phyloP scores from a whole-genome alignment of 53 echinoderm and acorn worm genomes.

The Echinometra lucunter region DNA sequence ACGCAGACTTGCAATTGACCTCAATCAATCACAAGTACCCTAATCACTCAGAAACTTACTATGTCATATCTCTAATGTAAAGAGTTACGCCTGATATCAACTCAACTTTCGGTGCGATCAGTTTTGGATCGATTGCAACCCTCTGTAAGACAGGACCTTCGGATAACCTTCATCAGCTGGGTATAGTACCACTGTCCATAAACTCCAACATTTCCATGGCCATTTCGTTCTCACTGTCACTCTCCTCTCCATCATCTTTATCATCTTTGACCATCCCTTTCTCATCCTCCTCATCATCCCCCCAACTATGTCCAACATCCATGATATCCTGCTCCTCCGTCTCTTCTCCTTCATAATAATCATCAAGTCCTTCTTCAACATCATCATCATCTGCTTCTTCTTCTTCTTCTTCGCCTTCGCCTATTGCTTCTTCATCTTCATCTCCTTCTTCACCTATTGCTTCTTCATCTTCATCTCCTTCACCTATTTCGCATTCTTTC shows the following conservation, averaged over 20 bases:
- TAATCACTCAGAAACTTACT: neutral
- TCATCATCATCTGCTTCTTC: neutral
- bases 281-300: constrained; percentile 9
- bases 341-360: neutral
- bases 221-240: constrained; percentile 67
- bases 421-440: neutral
- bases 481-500: neutral
- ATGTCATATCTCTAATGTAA: neutral
- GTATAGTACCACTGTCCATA: neutral
- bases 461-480: neutral
- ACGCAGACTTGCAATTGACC: no score
- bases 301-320: neutral
- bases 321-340: neutral
- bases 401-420: neutral
- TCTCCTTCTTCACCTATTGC: neutral
- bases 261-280: constrained; percentile 15
- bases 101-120: neutral
- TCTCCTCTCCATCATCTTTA: neutral
- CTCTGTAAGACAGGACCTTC: neutral
- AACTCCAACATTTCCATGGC: constrained; percentile 54
- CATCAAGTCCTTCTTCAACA: neutral
- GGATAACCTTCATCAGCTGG: constrained; percentile 22
- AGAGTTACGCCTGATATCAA: neutral
- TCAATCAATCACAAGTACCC: neutral
- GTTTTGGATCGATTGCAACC: neutral